These are phyloP conservation scores for Pterostichus madidus DNA, from an alignment of 2,888 invertebrate genomes.

Conservation along the genomic window DNA sequence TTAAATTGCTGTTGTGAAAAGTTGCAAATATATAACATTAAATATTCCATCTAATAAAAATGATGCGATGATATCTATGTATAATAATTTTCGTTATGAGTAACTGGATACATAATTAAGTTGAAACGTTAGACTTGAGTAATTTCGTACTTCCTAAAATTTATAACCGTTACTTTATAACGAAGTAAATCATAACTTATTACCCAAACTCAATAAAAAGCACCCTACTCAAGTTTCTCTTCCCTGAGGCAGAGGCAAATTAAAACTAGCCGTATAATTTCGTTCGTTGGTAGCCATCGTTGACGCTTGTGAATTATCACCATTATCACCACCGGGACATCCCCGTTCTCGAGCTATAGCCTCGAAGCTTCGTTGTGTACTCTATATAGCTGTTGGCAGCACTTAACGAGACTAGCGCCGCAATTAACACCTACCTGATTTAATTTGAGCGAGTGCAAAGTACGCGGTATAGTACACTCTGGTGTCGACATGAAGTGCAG, in stretches of 20 bases:
- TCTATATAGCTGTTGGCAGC: neutral
- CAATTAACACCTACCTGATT: conserved; percentile 3
- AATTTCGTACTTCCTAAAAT: neutral
- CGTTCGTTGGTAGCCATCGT: neutral
- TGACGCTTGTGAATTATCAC: neutral
- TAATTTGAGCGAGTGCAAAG: conserved; percentile 10
- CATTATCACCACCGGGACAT: neutral
- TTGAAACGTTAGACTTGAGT: too few species aligned
- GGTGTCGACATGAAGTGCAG: neutral
- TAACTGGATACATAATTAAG: too few species aligned
- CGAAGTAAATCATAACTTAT: neutral
- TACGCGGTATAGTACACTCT: neutral
- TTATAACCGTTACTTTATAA: neutral
- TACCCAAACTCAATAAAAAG: neutral
- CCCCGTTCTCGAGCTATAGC: too few species aligned
- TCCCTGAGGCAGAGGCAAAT: neutral
- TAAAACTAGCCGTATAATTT: conserved; percentile 11
- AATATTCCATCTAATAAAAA: too few species aligned
- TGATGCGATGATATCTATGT: too few species aligned
- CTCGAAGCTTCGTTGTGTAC: too few species aligned
- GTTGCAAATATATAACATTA: too few species aligned
- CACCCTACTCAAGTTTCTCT: neutral
- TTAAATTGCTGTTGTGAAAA: too few species aligned
- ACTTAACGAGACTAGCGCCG: neutral
- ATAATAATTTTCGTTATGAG: too few species aligned